Evolutionary conservation across 2,888 invertebrate species (phyloP), one percentile per base, ranked within the genome.

Genomic region (Acanthococcus lagerstroemiae): DNA sequence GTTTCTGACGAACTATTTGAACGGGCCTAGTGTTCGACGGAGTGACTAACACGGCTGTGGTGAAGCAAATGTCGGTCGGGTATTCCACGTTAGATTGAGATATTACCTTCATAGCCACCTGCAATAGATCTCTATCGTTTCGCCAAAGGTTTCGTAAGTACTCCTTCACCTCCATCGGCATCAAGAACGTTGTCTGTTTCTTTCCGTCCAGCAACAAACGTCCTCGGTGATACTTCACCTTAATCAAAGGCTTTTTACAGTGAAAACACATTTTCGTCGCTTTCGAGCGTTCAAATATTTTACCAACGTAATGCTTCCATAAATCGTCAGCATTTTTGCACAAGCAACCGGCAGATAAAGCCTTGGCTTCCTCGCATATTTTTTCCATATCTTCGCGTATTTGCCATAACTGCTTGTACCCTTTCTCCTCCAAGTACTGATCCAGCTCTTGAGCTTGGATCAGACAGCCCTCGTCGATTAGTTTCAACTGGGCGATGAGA

Each of bases 11-110:
- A 19, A 86, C 72, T 57, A 81, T 74, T 74, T 84, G 80, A 0
- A 78, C 73, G 4, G 97, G 97, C 71, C 99, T 80, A 9, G 88
- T 86, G 74, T 85, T 86, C 0, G 90, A 84, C 0, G 99, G 95
- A 21, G 91, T 81, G 0, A 99, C 95, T 3, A 90, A 84, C 21
- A 99, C 74, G 0, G 85, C 78, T 70, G 90, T 86, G 75, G 91
- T 82, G 74, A 95, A 99, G 75, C 97, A 89, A 65, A 87, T 75
- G 77, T 97, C 91, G 0, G 88, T 87, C 0, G 90, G 84, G 71
- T 83, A 77, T 66, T 80, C 77, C 0, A 74, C 71, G 1, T 78
- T 76, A 4, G 82, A 72, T 67, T 77, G 72, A 68, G 77, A 78
- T 0, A 93, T 76, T 54, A 88, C 79, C 0, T 91, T 88, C 65